Evolutionary conservation across 1,140 invertebrate genomes (phyloP), one percentile per base, ranked within the genome.

Genomic region (Brachionus calyciflorus): DNA sequence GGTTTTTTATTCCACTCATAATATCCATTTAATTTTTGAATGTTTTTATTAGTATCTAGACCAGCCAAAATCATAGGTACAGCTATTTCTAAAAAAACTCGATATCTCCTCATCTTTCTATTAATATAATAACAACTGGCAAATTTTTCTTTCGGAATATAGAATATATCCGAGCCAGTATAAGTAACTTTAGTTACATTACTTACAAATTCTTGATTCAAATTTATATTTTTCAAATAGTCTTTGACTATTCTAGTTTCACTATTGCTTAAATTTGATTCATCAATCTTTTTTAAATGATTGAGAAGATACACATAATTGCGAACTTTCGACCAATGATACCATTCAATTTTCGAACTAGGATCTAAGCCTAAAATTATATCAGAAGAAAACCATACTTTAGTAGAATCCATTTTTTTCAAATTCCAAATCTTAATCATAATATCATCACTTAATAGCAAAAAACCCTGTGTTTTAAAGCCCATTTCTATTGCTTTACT

Each of bases 401-500:
- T 49, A 10, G 9, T 10, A 14, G 9, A 6, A 17, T 49, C 48
- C 9, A 49, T 19, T n/a, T 14, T n/a, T 49, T 49, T 49, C 1
- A 49, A n/a, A 49, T 49, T 49, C 48, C 48, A 6, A 49, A 49
- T 19, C 24, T 49, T 49, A 21, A 49, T 10, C 48, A 49, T 7
- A 49, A 49, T 21, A 49, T 49, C 5, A 49, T 49, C 48, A n/a
- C 48, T 49, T 49, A 49, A 49, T 19, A 49, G 48, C n/a, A 49
- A n/a, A 14, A 49, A 19, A 49, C 48, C 48, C 17, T 17, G 6
- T 14, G 48, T 49, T 49, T 49, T 49, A 14, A 49, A 21, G 9
- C 48, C 48, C 48, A 49, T 49, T 49, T 49, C 48, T 7, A 49
- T 49, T 49, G 10, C 48, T 49, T 49, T 49, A 49, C n/a, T 49